Conservation (phyloP, 2,797 vertebrate genomes). For the Cheirogaleus major region DNA sequence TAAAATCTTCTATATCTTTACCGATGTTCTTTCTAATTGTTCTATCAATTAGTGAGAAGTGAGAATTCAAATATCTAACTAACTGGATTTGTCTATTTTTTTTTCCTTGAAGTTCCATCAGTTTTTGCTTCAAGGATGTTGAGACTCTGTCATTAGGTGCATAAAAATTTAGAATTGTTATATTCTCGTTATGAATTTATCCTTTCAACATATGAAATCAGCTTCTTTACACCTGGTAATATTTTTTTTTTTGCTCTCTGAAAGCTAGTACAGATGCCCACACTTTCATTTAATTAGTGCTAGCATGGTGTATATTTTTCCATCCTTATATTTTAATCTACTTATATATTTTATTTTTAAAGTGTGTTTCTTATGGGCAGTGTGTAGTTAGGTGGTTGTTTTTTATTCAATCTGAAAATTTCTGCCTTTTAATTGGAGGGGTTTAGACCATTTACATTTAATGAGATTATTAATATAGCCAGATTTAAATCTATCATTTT, state of each 20-base stretch:
- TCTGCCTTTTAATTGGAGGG: not conserved
- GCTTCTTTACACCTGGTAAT: not conserved
- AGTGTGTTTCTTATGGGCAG: not conserved
- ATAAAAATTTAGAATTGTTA: not conserved
- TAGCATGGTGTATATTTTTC: not conserved
- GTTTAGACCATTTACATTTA: not conserved
- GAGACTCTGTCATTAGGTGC: not conserved
- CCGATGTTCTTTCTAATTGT: not conserved
- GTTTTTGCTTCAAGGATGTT: not conserved
- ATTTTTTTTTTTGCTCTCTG: not conserved
- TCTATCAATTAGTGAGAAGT: not conserved
- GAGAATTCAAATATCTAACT: not conserved
- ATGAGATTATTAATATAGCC: not conserved
- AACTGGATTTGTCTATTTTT: not conserved
- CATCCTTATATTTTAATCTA: not conserved
- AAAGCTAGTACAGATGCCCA: not conserved
- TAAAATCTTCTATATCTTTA: not conserved
- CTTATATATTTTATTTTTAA: not conserved
- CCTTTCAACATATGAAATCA: not conserved
- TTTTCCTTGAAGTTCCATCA: not conserved
- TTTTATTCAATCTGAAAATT: not conserved
- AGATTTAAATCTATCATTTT: not conserved
- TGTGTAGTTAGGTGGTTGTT: not conserved
- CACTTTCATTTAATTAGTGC: not conserved
- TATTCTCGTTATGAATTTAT: not conserved